Conservation (phyloP, 2,113 vertebrate genomes). For the Dicentrarchus labrax region DNA sequence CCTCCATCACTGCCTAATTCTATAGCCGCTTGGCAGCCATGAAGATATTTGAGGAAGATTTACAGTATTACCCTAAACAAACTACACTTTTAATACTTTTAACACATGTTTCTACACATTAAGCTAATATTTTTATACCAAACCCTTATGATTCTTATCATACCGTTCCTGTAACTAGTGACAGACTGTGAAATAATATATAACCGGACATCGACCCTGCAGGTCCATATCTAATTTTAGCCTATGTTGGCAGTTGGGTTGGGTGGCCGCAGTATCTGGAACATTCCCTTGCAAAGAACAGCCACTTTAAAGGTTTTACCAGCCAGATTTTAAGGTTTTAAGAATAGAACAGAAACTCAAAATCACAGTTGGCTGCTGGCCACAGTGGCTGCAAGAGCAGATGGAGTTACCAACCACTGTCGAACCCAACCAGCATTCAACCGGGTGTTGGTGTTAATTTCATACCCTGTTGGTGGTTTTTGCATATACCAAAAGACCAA, state of each 20-base stretch:
- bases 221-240: conserved; percentile 22
- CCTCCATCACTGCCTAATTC: neutral
- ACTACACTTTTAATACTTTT: neutral
- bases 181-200: neutral
- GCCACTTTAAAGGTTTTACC: conserved; percentile 24
- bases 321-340: conserved; percentile 5
- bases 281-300: conserved; percentile 16
- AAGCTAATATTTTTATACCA: neutral
- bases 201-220: neutral
- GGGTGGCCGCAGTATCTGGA: conserved; percentile 2
- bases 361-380: conserved; percentile 22
- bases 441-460: conserved; percentile 5
- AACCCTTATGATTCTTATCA: neutral
- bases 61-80: neutral
- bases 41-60: neutral
- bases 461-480: neutral
- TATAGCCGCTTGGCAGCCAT: neutral
- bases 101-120: neutral
- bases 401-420: conserved; percentile 31
- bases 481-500: neutral
- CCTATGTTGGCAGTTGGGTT: conserved; percentile 26
- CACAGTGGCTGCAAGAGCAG: conserved; percentile 18
- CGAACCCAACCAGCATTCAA: conserved; percentile 8
- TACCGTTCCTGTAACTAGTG: neutral
- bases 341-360: conserved; percentile 29